These are phyloP conservation scores for Lycaon pictus DNA, from an alignment of 2,113 vertebrate genomes.

Conservation along the genomic window DNA sequence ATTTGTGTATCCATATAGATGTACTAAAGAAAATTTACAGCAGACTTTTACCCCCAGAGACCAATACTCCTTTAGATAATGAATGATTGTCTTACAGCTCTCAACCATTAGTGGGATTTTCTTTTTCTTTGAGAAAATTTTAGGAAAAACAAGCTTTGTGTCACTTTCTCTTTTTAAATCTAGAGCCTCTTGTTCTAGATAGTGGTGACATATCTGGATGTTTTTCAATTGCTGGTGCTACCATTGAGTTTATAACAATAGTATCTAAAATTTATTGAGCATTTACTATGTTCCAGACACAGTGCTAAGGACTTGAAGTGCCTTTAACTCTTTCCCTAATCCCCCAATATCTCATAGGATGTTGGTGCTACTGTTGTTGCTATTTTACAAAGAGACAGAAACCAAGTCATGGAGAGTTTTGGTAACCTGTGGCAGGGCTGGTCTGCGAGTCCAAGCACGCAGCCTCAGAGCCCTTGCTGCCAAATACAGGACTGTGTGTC, in stretches of 20 bases:
- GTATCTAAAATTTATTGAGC: neutral
- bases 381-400: neutral
- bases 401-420: neutral
- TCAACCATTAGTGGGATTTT: neutral
- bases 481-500: neutral
- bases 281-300: neutral
- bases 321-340: neutral
- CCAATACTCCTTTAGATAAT: neutral
- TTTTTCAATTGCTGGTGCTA: neutral
- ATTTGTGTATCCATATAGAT: neutral
- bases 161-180: neutral
- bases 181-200: neutral
- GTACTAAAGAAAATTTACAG: neutral
- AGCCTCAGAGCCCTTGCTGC: neutral
- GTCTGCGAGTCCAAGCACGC: neutral
- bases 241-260: neutral
- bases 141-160: neutral
- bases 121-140: neutral
- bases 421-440: neutral
- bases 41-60: neutral
- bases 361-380: neutral
- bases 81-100: neutral
- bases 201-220: neutral
- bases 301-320: neutral
- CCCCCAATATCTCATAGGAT: neutral